Evolutionary conservation across 2,113 vertebrate species (phyloP).

Genomic region (Coregonus clupeaformis): DNA sequence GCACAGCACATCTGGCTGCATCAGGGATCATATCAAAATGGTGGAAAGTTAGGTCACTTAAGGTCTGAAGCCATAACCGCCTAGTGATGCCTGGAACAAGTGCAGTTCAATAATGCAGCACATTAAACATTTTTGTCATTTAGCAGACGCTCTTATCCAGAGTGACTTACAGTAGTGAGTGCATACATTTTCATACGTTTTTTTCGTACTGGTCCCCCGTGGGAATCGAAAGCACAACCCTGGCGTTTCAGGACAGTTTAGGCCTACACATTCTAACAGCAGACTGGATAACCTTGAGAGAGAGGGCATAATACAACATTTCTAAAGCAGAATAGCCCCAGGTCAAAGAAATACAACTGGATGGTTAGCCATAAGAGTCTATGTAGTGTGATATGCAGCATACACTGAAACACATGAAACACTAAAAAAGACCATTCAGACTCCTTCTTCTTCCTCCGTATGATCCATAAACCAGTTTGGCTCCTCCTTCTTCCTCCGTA

Average conservation of each 20-base stretch:
- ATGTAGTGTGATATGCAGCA: no score
- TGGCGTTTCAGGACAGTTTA: background rate
- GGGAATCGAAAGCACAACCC: no score
- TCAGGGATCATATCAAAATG: background rate
- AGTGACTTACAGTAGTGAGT: no score
- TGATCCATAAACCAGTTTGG: no score
- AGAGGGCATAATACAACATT: background rate
- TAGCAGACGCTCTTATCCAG: no score
- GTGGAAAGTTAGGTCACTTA: constrained; percentile 7
- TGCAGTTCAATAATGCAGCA: constrained; percentile 8
- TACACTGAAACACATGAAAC: no score
- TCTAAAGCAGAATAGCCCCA: background rate
- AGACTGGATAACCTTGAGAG: background rate
- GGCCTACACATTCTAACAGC: background rate
- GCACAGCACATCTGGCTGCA: background rate
- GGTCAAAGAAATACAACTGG: background rate
- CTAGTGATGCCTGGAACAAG: background rate
- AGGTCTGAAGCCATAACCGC: background rate
- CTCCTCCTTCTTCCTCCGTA: no score
- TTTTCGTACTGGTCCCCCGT: no score
- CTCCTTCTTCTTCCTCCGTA: no score
- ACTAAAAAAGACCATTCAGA: no score
- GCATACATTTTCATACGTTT: no score
- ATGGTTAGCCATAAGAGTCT: no score
- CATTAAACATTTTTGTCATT: background rate